These are phyloP conservation scores for Chironomus tentans DNA, from an alignment of 2,888 invertebrate species.

Conservation along the genomic window DNA sequence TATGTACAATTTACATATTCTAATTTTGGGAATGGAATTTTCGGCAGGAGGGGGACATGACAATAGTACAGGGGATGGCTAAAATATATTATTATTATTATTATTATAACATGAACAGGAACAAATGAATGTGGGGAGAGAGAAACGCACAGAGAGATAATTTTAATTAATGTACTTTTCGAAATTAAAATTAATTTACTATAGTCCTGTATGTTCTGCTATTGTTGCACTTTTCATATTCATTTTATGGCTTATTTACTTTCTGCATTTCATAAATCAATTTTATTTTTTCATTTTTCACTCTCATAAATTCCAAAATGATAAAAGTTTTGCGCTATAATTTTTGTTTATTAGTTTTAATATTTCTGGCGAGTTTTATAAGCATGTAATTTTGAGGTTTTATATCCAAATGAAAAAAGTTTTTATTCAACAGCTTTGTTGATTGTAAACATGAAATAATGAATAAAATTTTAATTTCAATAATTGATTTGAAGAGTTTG, in stretches of 20 bases:
- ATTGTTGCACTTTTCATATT: background rate
- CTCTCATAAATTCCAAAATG: background rate
- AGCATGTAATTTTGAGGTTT: too few relatives aligned
- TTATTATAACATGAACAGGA: background rate
- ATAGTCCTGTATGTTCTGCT: background rate
- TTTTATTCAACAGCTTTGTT: too few relatives aligned
- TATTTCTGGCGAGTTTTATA: background rate
- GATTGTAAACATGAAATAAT: too few relatives aligned
- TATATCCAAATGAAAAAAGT: too few relatives aligned
- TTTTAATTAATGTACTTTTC: slow-evolving; percentile 1
- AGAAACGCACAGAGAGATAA: background rate
- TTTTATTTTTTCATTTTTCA: too few relatives aligned
- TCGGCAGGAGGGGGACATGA: background rate
- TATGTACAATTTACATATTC: background rate
- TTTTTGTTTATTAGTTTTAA: background rate
- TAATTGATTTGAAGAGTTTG: too few relatives aligned
- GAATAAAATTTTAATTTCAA: too few relatives aligned
- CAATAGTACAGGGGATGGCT: too few relatives aligned
- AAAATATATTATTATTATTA: too few relatives aligned
- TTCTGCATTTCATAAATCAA: background rate
- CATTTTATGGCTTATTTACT: background rate
- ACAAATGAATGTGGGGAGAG: background rate
- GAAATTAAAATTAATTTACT: background rate
- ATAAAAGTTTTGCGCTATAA: background rate
- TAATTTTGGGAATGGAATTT: background rate